Evolutionary conservation across 2,113 vertebrate species (phyloP), one percentile per base, ranked within the genome.

Genomic region (Takifugu bimaculatus): DNA sequence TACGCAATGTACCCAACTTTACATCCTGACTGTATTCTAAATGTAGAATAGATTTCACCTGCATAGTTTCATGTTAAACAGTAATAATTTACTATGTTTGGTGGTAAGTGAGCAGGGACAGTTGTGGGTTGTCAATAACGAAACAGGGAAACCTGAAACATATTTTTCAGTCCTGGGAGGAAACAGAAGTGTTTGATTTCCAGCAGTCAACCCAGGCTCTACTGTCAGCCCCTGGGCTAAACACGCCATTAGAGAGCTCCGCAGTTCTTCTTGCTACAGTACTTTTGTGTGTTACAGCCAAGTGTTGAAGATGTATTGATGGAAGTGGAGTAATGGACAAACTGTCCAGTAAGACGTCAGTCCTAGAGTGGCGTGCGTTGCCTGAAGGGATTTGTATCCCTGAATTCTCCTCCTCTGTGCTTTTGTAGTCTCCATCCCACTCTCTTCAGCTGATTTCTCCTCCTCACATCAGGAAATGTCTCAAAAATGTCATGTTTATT

Each of bases 291-390:
- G 27, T 52, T 60, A 39, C 73, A 69, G 51, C 61, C 50, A 29
- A 63, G 65, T 70, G 70, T 64, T 70, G 45, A 26, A 54, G 57
- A 55, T 51, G 69, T 68, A 70, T 70, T 65, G 67, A 82, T 68
- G 63, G 74, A 79, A 70, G 45, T 76, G 51, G 65, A 78, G 63
- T 80, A 81, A 85, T 87, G 80, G 82, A 72, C 54, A 32, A 25
- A 43, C 56, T 68, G 58, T 79, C 56, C 77, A 64, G 66, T 77
- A 68, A 76, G 77, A 68, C 64, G 10, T 63, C 68, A 56, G 55
- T 61, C 66, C 50, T 68, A 14, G 43, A 72, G 32, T 44, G 59
- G 65, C 60, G 59, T 65, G 68, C 61, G 4, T 45, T 61, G 84
- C 84, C 85, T 61, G 6, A 60, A 70, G 85, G 72, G 53, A 28